Percentiles rank a stretch among this genome's conserved stretches.
Evolutionary conservation across 2,888 invertebrate species (phyloP).

Genomic region (Gymnoscelis rufifasciata): DNA sequence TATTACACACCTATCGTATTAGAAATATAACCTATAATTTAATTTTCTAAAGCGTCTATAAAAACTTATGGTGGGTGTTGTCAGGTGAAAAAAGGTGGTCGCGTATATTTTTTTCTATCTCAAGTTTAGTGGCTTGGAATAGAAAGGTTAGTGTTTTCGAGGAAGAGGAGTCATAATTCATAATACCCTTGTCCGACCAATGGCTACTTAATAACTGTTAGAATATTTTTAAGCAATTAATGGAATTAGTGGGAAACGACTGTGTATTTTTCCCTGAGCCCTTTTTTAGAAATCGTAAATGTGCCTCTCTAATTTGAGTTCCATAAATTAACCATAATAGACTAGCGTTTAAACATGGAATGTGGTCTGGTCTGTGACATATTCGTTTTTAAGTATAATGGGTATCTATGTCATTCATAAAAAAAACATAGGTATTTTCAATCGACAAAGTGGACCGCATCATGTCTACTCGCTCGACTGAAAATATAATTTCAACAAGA

Average conservation of each 20-base stretch:
- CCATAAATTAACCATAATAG: no score
- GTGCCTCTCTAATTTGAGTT: neutral
- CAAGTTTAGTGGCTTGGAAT: slow-evolving; percentile 57
- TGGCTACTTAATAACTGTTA: slow-evolving; percentile 16
- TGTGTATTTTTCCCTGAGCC: slow-evolving; percentile 1
- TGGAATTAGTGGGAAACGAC: neutral
- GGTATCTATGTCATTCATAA: no score
- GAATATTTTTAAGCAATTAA: slow-evolving; percentile 34
- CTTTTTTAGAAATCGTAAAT: slow-evolving; percentile 1
- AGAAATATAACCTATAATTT: slow-evolving; percentile 78
- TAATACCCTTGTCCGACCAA: slow-evolving; percentile 14
- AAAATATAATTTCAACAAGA: no score
- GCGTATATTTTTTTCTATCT: slow-evolving; percentile 62
- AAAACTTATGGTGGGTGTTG: slow-evolving; percentile 66
- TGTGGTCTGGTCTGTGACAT: no score
- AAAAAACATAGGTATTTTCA: no score
- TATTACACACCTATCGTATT: slow-evolving; percentile 76
- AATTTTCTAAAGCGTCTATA: slow-evolving; percentile 70
- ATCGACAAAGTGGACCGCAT: no score
- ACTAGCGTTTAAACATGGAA: no score
- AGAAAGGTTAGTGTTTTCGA: slow-evolving; percentile 58
- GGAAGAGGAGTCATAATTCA: slow-evolving; percentile 61
- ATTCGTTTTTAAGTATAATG: no score
- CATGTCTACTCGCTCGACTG: no score
- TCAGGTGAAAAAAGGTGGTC: slow-evolving; percentile 68